Conservation (phyloP, 2,797 vertebrate genomes). For the Podargus strigoides region DNA sequence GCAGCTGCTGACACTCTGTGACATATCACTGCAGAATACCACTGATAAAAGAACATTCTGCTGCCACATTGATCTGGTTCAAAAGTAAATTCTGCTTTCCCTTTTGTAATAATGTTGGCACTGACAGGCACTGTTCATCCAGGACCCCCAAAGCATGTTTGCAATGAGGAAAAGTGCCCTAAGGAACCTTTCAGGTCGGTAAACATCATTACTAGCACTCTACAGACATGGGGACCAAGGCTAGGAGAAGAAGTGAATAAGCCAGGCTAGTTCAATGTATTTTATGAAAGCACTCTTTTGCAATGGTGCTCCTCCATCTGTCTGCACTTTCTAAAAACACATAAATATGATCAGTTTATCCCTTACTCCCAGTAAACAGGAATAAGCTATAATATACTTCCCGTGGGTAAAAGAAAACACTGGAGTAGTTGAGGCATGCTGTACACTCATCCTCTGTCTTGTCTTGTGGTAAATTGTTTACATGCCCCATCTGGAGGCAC, state of each 20-base stretch:
- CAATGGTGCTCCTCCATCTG: not conserved
- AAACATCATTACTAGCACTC: not conserved
- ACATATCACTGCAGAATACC: not conserved
- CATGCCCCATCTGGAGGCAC: not conserved
- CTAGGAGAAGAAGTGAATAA: not conserved
- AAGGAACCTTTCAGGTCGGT: not conserved
- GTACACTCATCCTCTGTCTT: not conserved
- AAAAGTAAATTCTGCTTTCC: not conserved
- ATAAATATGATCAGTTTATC: not conserved
- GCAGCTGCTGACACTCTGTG: not conserved
- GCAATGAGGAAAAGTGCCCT: not conserved
- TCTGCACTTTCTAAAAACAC: not conserved
- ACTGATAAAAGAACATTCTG: not conserved
- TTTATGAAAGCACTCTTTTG: not conserved
- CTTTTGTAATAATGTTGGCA: not conserved
- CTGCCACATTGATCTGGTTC: not conserved
- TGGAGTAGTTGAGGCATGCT: not conserved
- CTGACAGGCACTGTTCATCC: not conserved
- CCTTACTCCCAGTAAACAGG: not conserved
- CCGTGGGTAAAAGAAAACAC: not conserved
- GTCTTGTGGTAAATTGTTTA: not conserved
- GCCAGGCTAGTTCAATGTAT: not conserved
- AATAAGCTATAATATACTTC: not conserved
- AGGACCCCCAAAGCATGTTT: not conserved
- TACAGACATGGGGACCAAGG: not conserved